Evolutionary conservation across 2,797 vertebrate genomes (phyloP).

Genomic region (Hemitrygon akajei): DNA sequence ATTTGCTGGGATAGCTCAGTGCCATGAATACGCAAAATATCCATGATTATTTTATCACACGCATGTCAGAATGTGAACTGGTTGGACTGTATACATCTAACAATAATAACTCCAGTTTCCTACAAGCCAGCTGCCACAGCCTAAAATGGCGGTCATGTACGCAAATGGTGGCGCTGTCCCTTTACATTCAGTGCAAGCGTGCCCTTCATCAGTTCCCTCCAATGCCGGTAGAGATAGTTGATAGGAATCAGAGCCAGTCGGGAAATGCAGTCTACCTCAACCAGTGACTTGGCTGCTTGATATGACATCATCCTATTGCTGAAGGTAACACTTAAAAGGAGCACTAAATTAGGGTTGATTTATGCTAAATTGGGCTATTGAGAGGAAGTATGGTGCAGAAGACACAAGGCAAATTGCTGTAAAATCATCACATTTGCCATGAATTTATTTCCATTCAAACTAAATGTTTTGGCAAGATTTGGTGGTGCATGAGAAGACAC

Average conservation of each 20-base stretch:
- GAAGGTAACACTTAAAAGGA: neutral
- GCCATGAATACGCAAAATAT: neutral
- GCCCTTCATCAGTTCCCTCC: neutral
- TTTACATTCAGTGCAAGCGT: neutral
- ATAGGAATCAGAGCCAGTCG: neutral
- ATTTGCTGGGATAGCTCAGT: neutral
- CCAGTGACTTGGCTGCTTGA: neutral
- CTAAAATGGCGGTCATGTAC: neutral
- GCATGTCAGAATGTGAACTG: neutral
- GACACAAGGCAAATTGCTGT: neutral
- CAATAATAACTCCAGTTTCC: neutral
- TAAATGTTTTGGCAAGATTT: neutral
- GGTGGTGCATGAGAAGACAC: neutral
- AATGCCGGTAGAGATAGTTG: neutral
- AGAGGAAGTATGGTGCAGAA: neutral
- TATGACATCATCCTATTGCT: neutral
- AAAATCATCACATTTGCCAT: neutral
- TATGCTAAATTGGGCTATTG: neutral
- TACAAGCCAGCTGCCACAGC: neutral
- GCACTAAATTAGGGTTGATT: neutral
- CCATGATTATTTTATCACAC: neutral
- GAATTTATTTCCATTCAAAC: neutral
- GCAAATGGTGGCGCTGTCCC: neutral
- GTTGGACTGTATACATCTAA: neutral
- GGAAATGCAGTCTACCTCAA: neutral